Evolutionary conservation across 2,797 vertebrate species (phyloP).

Genomic region (Molossus molossus): DNA sequence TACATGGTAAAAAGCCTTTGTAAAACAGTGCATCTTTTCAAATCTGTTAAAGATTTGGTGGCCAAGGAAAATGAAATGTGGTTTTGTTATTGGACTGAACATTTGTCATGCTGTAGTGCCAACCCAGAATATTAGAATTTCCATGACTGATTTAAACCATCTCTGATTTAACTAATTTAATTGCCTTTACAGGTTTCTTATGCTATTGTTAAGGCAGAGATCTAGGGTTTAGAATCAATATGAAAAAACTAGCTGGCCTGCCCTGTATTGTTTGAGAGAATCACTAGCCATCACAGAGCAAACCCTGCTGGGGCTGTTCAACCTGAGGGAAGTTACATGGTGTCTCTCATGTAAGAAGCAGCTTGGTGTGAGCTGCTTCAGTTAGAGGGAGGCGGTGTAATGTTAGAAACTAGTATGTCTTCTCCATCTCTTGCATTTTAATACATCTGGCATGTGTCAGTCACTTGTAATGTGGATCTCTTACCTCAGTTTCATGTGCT

Average conservation of each 20-base stretch:
- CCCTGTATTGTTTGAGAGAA: conserved; percentile 68
- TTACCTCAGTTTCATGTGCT: background rate
- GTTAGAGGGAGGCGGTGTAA: background rate
- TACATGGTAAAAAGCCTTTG: conserved; percentile 58
- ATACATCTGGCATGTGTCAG: background rate
- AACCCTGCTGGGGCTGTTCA: conserved; percentile 18
- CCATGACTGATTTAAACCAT: conserved; percentile 58
- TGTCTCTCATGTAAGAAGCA: background rate
- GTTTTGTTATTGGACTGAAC: conserved; percentile 72
- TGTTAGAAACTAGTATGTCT: background rate
- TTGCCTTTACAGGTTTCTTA: conserved; percentile 72
- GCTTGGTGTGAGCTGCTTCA: background rate
- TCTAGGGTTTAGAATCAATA: conserved; percentile 72
- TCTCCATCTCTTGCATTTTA: background rate
- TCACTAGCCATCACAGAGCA: conserved; percentile 73
- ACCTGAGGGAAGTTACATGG: background rate
- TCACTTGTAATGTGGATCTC: background rate
- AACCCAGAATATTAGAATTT: conserved; percentile 68
- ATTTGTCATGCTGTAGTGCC: conserved; percentile 67
- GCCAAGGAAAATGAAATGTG: conserved; percentile 73
- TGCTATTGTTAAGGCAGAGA: conserved; percentile 73
- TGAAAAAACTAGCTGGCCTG: conserved; percentile 81
- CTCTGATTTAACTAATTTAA: conserved; percentile 71
- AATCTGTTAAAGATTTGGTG: conserved; percentile 44
- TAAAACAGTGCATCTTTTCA: background rate